A percentile compares a stretch with the other conserved stretches of the same genome.
Evolutionary conservation across 2,888 invertebrate species (phyloP).

Genomic region (Phrixothrix hirtus): DNA sequence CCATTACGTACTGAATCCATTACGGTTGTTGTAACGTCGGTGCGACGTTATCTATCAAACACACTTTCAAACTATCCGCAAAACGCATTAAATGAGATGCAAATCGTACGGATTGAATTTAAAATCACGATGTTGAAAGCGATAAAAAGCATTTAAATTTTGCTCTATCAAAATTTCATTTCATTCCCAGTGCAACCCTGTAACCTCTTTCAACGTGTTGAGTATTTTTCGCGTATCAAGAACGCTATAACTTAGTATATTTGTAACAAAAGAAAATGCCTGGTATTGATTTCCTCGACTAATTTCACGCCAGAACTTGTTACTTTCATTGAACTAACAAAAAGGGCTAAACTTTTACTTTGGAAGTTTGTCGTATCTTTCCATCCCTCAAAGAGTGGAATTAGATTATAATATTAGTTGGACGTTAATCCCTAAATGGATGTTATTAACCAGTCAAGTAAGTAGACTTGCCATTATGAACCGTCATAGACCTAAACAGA

Average conservation of each 20-base stretch:
- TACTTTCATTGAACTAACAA: no score
- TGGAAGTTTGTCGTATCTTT: no score
- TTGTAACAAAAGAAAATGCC: no score
- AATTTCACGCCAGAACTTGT: constrained; percentile 4
- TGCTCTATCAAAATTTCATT: neutral
- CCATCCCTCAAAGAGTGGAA: no score
- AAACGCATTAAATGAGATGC: constrained; percentile 21
- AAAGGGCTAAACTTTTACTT: no score
- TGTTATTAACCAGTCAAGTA: constrained; percentile 13
- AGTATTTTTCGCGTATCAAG: no score
- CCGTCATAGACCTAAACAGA: constrained; percentile 7
- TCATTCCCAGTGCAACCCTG: no score
- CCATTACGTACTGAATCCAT: no score
- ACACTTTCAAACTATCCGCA: constrained; percentile 9
- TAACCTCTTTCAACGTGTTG: no score
- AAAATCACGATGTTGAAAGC: constrained; percentile 6
- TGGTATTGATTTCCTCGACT: neutral
- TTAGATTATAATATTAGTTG: neutral
- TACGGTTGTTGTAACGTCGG: constrained; percentile 4
- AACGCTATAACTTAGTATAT: neutral
- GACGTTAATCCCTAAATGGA: neutral
- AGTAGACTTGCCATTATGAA: constrained; percentile 6
- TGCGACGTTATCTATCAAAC: constrained; percentile 3
- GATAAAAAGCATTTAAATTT: constrained; percentile 7
- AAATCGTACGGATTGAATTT: constrained; percentile 17